These are phyloP conservation scores for Myotis pilosus DNA, from an alignment of 2,797 vertebrate genomes.

Conservation along the genomic window DNA sequence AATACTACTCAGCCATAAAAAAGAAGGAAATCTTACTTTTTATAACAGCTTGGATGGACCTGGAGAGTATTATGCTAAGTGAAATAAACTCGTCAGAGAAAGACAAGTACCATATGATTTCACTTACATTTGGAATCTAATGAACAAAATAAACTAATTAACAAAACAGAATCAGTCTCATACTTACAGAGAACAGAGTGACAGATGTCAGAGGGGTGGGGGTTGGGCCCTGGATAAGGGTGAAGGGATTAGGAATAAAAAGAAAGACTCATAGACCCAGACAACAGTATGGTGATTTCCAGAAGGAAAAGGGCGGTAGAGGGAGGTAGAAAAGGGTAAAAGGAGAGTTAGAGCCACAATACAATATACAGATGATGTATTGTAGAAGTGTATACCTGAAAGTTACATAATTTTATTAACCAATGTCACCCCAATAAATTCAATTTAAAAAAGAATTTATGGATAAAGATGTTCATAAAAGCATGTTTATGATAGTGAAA, in stretches of 20 bases:
- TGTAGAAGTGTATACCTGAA: neutral
- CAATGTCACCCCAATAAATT: neutral
- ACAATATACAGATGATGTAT: no score
- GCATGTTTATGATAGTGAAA: constrained; percentile 16
- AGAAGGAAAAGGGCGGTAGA: neutral
- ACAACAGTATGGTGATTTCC: neutral
- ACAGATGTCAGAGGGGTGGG: neutral
- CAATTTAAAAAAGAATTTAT: neutral
- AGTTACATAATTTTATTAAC: neutral
- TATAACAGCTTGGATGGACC: neutral
- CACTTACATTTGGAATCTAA: neutral
- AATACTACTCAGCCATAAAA: neutral
- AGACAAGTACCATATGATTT: neutral
- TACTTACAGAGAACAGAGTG: neutral
- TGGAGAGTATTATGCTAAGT: neutral
- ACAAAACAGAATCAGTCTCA: neutral
- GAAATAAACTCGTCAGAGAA: neutral
- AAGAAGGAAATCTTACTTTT: neutral
- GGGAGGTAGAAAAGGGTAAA: neutral
- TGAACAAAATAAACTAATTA: neutral
- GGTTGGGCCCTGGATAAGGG: neutral
- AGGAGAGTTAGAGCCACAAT: neutral
- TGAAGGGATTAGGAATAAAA: neutral
- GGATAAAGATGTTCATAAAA: constrained; percentile 20
- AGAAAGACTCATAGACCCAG: neutral